phyloP scores from a whole-genome alignment of 2,113 vertebrate species.

The Lepus europaeus region DNA sequence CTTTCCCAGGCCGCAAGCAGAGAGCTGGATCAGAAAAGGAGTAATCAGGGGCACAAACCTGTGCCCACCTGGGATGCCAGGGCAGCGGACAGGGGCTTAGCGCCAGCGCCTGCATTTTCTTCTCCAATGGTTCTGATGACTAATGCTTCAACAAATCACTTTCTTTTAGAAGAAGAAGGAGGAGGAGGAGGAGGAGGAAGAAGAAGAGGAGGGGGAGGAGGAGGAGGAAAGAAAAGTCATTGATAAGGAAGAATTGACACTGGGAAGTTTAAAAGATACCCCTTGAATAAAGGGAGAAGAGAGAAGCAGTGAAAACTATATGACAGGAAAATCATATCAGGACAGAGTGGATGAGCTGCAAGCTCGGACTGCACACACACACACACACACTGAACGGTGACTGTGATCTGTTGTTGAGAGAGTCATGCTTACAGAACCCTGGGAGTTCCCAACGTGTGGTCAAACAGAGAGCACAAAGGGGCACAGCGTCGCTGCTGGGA shows the following conservation, averaged over 20 bases:
- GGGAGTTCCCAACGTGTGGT: background rate
- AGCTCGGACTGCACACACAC: background rate
- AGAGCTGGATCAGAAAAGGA: too few species aligned
- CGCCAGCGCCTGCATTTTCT: too few species aligned
- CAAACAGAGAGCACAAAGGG: background rate
- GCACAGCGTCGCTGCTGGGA: background rate
- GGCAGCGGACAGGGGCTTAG: too few species aligned
- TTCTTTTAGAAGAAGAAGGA: too few species aligned
- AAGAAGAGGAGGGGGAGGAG: too few species aligned
- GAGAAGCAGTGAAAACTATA: background rate
- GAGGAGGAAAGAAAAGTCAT: too few species aligned
- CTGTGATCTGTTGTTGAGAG: background rate
- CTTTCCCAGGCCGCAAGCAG: too few species aligned
- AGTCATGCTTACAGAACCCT: background rate
- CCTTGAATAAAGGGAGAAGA: background rate
- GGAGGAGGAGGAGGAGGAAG: too few species aligned
- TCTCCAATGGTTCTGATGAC: too few species aligned
- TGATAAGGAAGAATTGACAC: background rate
- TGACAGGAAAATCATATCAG: background rate
- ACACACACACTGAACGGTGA: background rate
- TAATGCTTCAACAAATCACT: too few species aligned
- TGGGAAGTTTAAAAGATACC: background rate
- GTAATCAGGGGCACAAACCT: too few species aligned
- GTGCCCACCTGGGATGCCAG: too few species aligned
- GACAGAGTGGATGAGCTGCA: background rate